phyloP scores from a whole-genome alignment of 2,113 vertebrate species.

The Pteruthius melanotis region DNA sequence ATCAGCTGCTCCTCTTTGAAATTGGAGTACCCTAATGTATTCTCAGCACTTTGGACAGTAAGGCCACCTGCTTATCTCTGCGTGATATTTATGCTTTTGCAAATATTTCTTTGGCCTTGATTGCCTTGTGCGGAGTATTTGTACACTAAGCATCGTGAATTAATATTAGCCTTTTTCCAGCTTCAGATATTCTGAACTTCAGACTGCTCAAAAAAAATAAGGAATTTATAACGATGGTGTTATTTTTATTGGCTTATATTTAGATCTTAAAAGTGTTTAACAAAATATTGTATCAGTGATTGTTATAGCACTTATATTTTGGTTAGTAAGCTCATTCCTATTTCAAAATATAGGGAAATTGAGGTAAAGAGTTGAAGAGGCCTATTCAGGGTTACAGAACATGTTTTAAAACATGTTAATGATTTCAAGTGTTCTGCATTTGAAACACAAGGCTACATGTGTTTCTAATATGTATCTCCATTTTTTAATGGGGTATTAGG shows the following conservation, averaged over 20 bases:
- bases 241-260: not conserved
- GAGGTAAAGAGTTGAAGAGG: not conserved
- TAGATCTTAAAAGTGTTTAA: not conserved
- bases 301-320: not conserved
- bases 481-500: not conserved
- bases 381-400: not conserved
- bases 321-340: not conserved
- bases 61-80: not conserved
- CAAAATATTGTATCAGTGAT: not conserved
- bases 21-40: not conserved
- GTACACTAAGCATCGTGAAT: not conserved
- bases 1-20: not conserved
- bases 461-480: not conserved
- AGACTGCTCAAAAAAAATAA: not conserved
- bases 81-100: not conserved
- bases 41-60: not conserved
- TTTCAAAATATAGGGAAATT: not conserved
- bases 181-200: not conserved
- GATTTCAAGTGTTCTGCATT: not conserved
- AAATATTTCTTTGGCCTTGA: constrained; percentile 16
- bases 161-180: not conserved
- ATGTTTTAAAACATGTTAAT: not conserved
- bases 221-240: not conserved
- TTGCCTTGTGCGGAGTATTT: not conserved
- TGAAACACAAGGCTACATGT: not conserved